Percentiles rank a stretch among this genome's conserved stretches.
Conservation (phyloP, 2,797 vertebrate species). For the Cheirogaleus major region DNA sequence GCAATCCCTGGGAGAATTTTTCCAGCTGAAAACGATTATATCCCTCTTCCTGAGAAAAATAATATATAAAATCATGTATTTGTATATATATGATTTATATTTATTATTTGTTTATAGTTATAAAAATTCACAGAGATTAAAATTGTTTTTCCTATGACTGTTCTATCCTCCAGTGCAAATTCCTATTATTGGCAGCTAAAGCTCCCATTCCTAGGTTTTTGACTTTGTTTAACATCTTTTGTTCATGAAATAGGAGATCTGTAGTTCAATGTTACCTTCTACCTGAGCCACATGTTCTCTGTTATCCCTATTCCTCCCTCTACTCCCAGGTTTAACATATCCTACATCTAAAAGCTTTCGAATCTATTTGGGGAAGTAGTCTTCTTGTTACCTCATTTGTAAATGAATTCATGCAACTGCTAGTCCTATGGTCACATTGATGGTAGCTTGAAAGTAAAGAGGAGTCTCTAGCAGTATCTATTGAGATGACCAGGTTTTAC, state of each 20-base stretch:
- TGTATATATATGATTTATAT: background rate
- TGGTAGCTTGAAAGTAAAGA: background rate
- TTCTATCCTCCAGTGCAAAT: background rate
- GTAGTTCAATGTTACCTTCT: background rate
- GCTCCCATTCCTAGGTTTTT: background rate
- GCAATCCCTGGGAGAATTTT: background rate
- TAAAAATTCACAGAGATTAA: background rate
- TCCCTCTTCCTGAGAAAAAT: background rate
- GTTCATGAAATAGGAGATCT: background rate
- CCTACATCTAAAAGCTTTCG: background rate
- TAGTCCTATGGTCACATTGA: background rate
- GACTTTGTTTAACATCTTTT: background rate
- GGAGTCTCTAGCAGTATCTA: background rate
- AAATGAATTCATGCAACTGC: background rate
- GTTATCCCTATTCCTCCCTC: background rate
- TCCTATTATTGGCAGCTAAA: background rate
- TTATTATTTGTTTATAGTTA: background rate
- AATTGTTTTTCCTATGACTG: background rate
- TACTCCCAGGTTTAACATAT: background rate
- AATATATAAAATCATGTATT: background rate
- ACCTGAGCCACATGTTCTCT: background rate
- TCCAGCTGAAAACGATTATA: background rate
- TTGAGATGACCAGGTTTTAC: background rate
- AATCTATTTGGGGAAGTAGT: background rate
- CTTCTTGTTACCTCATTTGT: background rate